A percentile compares a stretch with the other conserved stretches of the same genome.
Evolutionary conservation across 2,797 vertebrate genomes (phyloP).

Genomic region (Muscicapa striata): DNA sequence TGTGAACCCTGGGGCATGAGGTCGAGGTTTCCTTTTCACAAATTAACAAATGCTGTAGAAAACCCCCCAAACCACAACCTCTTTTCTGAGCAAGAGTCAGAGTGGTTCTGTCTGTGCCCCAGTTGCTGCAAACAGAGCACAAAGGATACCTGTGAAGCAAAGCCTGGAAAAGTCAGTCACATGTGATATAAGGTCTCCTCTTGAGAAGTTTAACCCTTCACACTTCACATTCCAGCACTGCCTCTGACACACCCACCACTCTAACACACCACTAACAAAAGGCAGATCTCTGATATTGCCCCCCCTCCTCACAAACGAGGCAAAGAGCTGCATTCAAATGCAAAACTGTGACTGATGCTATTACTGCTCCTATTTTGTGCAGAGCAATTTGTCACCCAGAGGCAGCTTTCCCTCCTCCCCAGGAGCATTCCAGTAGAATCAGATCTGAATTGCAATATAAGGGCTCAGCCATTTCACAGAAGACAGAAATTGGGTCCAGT

Average conservation of each 20-base stretch:
- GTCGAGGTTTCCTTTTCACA: neutral
- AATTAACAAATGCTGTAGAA: neutral
- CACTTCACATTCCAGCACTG: neutral
- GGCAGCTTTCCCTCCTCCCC: neutral
- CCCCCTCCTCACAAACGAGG: neutral
- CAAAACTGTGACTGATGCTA: neutral
- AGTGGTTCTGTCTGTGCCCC: neutral
- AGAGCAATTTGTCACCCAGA: neutral
- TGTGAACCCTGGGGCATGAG: fast-evolving
- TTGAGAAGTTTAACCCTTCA: neutral
- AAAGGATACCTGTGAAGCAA: neutral
- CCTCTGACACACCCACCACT: neutral
- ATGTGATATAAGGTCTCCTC: neutral
- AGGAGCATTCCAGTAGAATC: neutral
- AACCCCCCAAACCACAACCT: neutral
- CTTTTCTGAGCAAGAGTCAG: neutral
- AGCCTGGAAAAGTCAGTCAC: neutral
- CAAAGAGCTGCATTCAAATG: neutral
- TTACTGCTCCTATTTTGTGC: neutral
- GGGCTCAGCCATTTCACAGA: neutral
- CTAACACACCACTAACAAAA: neutral
- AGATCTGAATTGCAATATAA: neutral
- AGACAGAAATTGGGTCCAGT: neutral
- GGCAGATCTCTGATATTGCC: neutral
- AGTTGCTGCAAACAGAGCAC: neutral